Evolutionary conservation across 2,797 vertebrate species (phyloP), one percentile per base, ranked within the genome.

Genomic region (Hydrolagus colliei): DNA sequence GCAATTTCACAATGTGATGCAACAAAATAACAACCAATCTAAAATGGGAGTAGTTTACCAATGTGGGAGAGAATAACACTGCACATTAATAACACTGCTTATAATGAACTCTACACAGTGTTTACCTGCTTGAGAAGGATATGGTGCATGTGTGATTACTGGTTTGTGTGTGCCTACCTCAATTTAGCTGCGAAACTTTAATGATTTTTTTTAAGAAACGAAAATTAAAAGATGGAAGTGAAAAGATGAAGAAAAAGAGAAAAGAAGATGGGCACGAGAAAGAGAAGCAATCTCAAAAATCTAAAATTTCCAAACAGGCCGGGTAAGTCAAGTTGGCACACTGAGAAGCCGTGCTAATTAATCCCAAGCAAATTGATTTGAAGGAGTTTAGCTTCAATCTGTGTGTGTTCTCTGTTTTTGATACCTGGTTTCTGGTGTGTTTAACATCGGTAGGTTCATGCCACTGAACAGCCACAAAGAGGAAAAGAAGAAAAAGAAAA

Each of bases 401-500:
- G 20, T 63, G 18, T 16, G 11, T 32, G 65, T 67, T 10, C 32
- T 13, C 35, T 84, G 7, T n/a, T 71, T 20, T 32, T 20, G 3
- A 5, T 84, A 18, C 5, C 9, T 84, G 65, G 20, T 68, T 1
- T 82, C 2, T 82, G 16, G 41, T 71, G 65, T 67, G 67, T 84
- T 61, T 84, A 1, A 35, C 10, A 71, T 68, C 14, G 41, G 9
- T 87, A 95, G 94, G 86, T 94, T 95, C 86, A 94, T 90, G 12
- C 93, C 92, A 0, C 90, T 95, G 87, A 94, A 95, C 88, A 92
- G 93, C 22, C 93, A 88, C 86, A 95, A 95, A 87, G 93, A 95
- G 82, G 92, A 88, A 32, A 93, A 91, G 87, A 97, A 96, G 88
- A 96, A 94, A 87, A 96, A 93, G 86, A 95, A 94, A 89, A 95